These are phyloP conservation scores for Ichneumoninae sp. DNA, from an alignment of 2,888 invertebrate genomes.

Conservation along the genomic window DNA sequence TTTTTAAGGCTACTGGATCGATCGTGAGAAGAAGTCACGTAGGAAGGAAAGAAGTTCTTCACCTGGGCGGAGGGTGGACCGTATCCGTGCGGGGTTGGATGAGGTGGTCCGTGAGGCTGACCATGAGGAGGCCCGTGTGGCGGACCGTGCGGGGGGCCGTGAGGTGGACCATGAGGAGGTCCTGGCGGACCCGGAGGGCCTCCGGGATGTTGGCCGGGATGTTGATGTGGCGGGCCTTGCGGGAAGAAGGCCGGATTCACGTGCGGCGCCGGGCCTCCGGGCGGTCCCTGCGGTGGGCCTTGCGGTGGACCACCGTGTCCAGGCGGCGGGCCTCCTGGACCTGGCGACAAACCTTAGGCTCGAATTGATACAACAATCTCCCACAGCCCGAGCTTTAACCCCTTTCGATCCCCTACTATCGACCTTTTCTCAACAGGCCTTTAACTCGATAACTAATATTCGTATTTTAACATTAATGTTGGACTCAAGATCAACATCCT, in stretches of 20 bases:
- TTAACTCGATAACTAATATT: neutral
- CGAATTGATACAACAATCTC: slow-evolving; percentile 51
- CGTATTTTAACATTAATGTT: neutral
- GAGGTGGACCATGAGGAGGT: slow-evolving; percentile 88
- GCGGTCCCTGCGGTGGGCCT: slow-evolving; percentile 86
- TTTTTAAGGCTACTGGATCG: neutral
- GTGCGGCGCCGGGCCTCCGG: slow-evolving; percentile 94
- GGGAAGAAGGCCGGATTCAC: slow-evolving; percentile 99
- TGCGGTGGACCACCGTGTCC: slow-evolving; percentile 86
- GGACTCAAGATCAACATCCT: neutral
- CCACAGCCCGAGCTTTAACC: neutral
- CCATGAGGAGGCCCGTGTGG: slow-evolving; percentile 89
- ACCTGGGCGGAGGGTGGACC: slow-evolving; percentile 85
- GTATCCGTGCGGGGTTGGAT: slow-evolving; percentile 86
- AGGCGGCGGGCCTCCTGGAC: slow-evolving; percentile 85
- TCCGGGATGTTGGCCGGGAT: slow-evolving; percentile 86
- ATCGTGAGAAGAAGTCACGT: neutral
- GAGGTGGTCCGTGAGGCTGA: slow-evolving; percentile 88
- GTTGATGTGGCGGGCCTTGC: slow-evolving; percentile 88
- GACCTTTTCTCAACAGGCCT: neutral
- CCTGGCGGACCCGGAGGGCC: slow-evolving; percentile 86
- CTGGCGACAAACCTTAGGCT: slow-evolving; percentile 79
- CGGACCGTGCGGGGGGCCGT: slow-evolving; percentile 89
- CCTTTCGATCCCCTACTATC: neutral
- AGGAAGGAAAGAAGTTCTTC: slow-evolving; percentile 11